Percentiles rank a stretch among this genome's conserved stretches.
These are phyloP conservation scores for Mimas tiliae DNA, from an alignment of 2,888 invertebrate genomes.

Conservation along the genomic window DNA sequence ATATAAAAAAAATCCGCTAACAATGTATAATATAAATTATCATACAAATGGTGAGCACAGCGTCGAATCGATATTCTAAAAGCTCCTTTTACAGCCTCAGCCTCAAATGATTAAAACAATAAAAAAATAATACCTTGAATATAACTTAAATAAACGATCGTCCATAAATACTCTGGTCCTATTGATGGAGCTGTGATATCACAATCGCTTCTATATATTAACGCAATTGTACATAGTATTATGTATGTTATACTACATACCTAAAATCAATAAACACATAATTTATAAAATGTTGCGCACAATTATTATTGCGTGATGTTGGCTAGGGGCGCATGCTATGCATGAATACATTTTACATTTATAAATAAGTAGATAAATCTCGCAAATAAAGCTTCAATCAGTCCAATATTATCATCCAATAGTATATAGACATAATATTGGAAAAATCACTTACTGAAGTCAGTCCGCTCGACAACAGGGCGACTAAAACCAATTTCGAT, in stretches of 20 bases:
- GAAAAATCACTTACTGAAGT: conserved; percentile 58
- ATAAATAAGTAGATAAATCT: neutral
- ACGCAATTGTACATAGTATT: conserved; percentile 47
- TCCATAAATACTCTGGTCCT: conserved; percentile 47
- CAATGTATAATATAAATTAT: conserved; percentile 1
- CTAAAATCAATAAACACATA: neutral
- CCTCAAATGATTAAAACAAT: neutral
- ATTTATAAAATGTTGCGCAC: neutral
- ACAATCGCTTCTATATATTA: conserved; percentile 54
- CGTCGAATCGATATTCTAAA: too few relatives aligned
- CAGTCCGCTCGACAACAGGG: conserved; percentile 52
- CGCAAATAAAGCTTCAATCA: neutral
- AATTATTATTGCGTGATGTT: neutral
- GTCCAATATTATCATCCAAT: neutral
- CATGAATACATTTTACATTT: neutral
- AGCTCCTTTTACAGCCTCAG: too few relatives aligned
- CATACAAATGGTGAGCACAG: neutral
- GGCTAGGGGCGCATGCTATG: neutral
- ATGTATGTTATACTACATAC: conserved; percentile 40
- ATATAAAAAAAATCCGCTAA: neutral
- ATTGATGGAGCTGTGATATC: conserved; percentile 19
- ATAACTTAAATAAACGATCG: conserved; percentile 48
- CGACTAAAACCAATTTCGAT: conserved; percentile 49
- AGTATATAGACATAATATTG: neutral
- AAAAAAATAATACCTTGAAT: conserved; percentile 51